A percentile compares a stretch with the other conserved stretches of the same genome.
Evolutionary conservation across 2,888 invertebrate species (phyloP).

Genomic region (Netelia inedita): DNA sequence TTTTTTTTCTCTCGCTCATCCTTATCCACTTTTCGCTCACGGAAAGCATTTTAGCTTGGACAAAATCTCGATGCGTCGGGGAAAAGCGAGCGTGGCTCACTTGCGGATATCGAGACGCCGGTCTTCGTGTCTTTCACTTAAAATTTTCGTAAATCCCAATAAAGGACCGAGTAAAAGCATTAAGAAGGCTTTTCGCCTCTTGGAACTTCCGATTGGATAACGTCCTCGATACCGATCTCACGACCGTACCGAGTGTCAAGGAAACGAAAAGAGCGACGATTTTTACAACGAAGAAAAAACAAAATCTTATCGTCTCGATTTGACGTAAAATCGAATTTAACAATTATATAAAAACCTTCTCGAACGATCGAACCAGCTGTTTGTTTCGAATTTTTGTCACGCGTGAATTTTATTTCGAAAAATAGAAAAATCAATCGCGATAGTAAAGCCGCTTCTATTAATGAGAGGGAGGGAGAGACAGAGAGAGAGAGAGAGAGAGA

Average conservation of each 20-base stretch:
- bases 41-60: slow-evolving; percentile 32
- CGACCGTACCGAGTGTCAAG: no score
- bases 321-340: no score
- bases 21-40: neutral
- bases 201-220: slow-evolving; percentile 32
- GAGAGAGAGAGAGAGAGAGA: neutral
- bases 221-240: neutral
- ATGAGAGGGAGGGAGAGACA: neutral
- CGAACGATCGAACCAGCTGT: neutral
- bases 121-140: slow-evolving; percentile 17
- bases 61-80: neutral
- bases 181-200: slow-evolving; percentile 18
- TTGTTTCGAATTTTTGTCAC: neutral
- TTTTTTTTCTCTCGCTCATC: slow-evolving; percentile 23
- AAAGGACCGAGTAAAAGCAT: slow-evolving; percentile 8
- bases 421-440: slow-evolving; percentile 14
- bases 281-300: no score
- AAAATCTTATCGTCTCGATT: no score
- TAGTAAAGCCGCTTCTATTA: neutral
- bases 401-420: neutral
- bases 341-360: neutral
- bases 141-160: slow-evolving; percentile 18
- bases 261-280: no score
- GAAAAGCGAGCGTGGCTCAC: slow-evolving; percentile 22
- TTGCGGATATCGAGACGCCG: slow-evolving; percentile 19